Evolutionary conservation across 2,888 invertebrate genomes (phyloP).

Genomic region (Drosophila pegasa): DNA sequence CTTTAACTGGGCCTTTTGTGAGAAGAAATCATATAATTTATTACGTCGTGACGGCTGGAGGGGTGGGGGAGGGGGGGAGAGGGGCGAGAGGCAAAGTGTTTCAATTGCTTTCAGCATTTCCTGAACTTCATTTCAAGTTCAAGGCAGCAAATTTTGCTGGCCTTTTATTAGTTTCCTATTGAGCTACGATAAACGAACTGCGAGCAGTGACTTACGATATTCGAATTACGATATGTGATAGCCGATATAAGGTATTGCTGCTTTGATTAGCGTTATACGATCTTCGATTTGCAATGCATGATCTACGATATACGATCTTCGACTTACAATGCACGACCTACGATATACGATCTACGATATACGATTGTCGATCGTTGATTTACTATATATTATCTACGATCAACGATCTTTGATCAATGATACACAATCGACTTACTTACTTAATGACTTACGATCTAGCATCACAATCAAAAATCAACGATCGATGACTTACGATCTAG

Average conservation of each 20-base stretch:
- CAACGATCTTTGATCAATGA: not conserved
- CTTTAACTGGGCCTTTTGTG: conserved; percentile 20
- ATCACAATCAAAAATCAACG: too few species aligned
- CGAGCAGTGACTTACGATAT: not conserved
- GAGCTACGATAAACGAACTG: conserved; percentile 10
- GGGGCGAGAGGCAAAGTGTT: conserved; percentile 24
- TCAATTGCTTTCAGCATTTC: conserved; percentile 47
- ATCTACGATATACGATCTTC: not conserved
- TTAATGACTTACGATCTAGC: too few species aligned
- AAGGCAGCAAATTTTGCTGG: conserved; percentile 36
- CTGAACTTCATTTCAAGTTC: conserved; percentile 54
- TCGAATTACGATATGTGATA: not conserved
- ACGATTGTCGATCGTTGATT: not conserved
- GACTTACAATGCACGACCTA: not conserved
- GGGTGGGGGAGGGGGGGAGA: not conserved
- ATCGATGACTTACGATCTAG: too few species aligned
- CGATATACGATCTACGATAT: not conserved
- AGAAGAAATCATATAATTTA: conserved; percentile 36
- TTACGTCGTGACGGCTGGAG: conserved; percentile 5
- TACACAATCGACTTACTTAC: too few species aligned
- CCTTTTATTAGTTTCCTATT: conserved; percentile 20
- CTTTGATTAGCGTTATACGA: too few species aligned
- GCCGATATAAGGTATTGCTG: too few species aligned
- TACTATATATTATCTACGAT: not conserved
- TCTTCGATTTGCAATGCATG: too few species aligned